These are phyloP conservation scores for Epirrhoe alternata DNA, from an alignment of 2,888 invertebrate genomes.

Conservation along the genomic window DNA sequence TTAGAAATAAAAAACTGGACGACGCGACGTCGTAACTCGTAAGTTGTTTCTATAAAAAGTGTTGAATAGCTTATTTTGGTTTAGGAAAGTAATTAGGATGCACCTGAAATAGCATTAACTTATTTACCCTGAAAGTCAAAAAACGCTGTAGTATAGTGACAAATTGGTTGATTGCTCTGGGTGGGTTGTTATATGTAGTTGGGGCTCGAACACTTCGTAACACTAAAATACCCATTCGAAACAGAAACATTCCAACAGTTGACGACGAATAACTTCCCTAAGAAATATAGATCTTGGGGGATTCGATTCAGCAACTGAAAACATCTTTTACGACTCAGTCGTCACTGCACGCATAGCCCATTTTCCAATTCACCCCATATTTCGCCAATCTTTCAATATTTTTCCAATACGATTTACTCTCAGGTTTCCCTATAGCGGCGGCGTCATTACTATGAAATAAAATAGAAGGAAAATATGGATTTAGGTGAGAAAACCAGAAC, in stretches of 20 bases:
- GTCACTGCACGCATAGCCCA: constrained; percentile 36
- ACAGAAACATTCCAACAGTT: constrained; percentile 27
- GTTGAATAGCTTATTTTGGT: constrained; percentile 35
- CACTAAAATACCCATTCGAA: not conserved
- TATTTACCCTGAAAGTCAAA: too few species aligned
- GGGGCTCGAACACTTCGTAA: not conserved
- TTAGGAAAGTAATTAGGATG: not conserved
- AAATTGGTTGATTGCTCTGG: too few species aligned
- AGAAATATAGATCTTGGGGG: constrained; percentile 40
- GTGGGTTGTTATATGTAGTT: not conserved
- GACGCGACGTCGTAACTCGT: constrained; percentile 34
- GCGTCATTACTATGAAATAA: constrained; percentile 38
- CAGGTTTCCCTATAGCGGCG: constrained; percentile 43
- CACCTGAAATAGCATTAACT: too few species aligned
- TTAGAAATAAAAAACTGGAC: constrained; percentile 49
- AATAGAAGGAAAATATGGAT: constrained; percentile 4
- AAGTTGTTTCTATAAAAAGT: constrained; percentile 33
- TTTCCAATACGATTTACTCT: constrained; percentile 40
- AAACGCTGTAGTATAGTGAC: too few species aligned
- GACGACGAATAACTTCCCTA: constrained; percentile 36
- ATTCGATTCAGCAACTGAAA: constrained; percentile 35
- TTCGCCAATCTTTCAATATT: constrained; percentile 48
- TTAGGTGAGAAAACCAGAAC: not conserved
- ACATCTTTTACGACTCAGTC: constrained; percentile 42
- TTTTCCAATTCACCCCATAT: constrained; percentile 47